Base-by-base conservation (phyloP, 2,888 invertebrate species). In the Spisula solida region DNA sequence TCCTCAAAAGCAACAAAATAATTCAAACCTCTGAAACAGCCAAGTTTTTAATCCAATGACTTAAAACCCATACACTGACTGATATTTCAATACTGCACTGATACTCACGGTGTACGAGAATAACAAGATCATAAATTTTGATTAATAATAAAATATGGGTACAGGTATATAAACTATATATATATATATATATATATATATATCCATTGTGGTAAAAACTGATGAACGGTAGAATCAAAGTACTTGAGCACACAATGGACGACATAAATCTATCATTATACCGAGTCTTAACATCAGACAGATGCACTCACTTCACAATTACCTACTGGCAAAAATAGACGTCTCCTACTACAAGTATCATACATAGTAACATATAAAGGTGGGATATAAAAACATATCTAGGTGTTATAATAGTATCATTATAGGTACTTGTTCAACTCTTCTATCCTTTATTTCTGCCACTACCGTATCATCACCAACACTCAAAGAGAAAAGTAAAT, bases 401-500 rank as follows among this genome's bases (percentile, higher is more conserved):
- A 29, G 25, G 12, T 31, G 60, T 75, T 29, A 80, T 48, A 80
- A 80, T 80, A 41, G 48, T 48, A 80, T 34, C 48, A 80, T 41
- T 41, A 41, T 41, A 56, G 51, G 87, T 79, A 87, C 87, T 78
- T 78, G 82, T 51, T 87, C 79, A 79, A 87, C 87, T 81, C 82
- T 70, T 47, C 41, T 79, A 87, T 87, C 79, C 75, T n/a, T 41
- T 79, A 55, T 29, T 78, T 56, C 87, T 83, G 79, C 56, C 60
- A 55, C 66, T 31, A 82, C 78, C 82, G 8, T 86, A 86, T 86
- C 86, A 86, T 31, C 29, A 70, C 55, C 80, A 79, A 79, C 87
- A 83, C 82, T 82, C 70, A 81, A 56, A 70, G 82, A 79, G 75
- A 66, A 87, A 83, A 87, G 87, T 87, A 87, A 87, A 87, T 82